Conservation (phyloP, 2,888 invertebrate genomes). For the Lagria hirta region DNA sequence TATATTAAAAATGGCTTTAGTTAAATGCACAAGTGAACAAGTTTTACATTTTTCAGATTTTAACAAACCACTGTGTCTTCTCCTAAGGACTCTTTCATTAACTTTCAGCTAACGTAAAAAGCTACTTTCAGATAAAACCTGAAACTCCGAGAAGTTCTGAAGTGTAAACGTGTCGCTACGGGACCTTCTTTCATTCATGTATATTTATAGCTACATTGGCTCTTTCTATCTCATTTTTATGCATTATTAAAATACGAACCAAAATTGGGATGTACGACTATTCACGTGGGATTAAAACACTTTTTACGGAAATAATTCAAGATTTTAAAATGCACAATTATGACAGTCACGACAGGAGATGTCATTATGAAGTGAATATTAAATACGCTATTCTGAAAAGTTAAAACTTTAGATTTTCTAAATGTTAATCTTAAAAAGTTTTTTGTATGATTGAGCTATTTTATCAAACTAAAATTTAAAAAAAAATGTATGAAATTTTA, state of each 20-base stretch:
- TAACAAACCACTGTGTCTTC: slow-evolving; percentile 37
- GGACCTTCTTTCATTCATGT: slow-evolving; percentile 33
- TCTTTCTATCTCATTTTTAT: slow-evolving; percentile 14
- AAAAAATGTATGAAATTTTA: too few relatives aligned
- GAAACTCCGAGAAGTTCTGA: slow-evolving; percentile 41
- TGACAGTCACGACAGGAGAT: slow-evolving; percentile 27
- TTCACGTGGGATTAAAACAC: slow-evolving; percentile 23
- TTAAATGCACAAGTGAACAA: slow-evolving; percentile 33
- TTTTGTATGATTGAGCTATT: too few relatives aligned
- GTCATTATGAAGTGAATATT: slow-evolving; percentile 35
- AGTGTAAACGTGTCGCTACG: slow-evolving; percentile 43
- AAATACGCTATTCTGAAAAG: slow-evolving; percentile 28
- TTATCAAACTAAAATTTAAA: too few relatives aligned
- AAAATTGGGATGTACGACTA: slow-evolving; percentile 5
- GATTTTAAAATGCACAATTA: slow-evolving; percentile 31
- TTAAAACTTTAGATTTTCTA: slow-evolving; percentile 28
- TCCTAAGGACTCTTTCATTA: slow-evolving; percentile 46
- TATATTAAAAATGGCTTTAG: slow-evolving; percentile 24
- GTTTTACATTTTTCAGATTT: slow-evolving; percentile 40
- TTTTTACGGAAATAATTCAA: slow-evolving; percentile 27
- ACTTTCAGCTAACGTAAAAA: slow-evolving; percentile 47
- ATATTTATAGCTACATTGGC: slow-evolving; percentile 31
- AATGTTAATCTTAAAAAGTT: too few relatives aligned
- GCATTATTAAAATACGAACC: slow-evolving; percentile 7
- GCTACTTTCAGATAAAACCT: slow-evolving; percentile 43